Base-by-base conservation (phyloP, 64 coral and sea anemone genomes). In the Astreopora myriophthalma region DNA sequence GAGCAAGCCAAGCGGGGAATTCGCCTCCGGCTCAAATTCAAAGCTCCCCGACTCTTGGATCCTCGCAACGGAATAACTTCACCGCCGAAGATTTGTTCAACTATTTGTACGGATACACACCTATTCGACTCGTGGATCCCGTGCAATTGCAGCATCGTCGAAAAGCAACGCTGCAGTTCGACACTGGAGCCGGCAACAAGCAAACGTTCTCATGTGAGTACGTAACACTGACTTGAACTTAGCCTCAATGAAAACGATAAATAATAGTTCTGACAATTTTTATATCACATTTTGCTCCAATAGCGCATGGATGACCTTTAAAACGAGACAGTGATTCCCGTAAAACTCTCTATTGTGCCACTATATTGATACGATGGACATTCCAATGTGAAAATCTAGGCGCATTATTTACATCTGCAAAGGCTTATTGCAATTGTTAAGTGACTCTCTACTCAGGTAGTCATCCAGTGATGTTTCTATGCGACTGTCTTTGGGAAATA, bases 71-170 rank as follows among this genome's bases (percentile, higher is more conserved):
- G 16, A 73, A 66, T 73, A 74, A 44, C 31, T 67, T 97, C 26
- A 94, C 86, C 75, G 55, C 69, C 30, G 95, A 97, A 27, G 91
- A 97, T 74, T 30, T 97, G 16, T 97, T 97, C 62, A 97, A 90
- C 37, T 97, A 97, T 55, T 62, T 97, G 27, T 97, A 97, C 73
- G 95, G 95, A 12, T 97, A 97, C 46, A 78, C 88, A 11, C 95
- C 95, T 1, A 90, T 97, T 62, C 95, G 92, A 49, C 92, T 96
- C 2, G 95, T 96, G 4, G 91, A 96, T n/a, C 95, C 91, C 20
- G 57, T 85, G 1, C 91, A 94, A 3, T 51, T 96, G 12, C 95
- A 90, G 23, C 95, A 82, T 10, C 86, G 93, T 32, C 69, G 86
- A 36, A 22, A 58, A 68, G 9, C 85, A 93, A 39, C 36, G 46